Evolutionary conservation across 2,888 invertebrate species (phyloP).

Genomic region (Argyresthia goedartella): DNA sequence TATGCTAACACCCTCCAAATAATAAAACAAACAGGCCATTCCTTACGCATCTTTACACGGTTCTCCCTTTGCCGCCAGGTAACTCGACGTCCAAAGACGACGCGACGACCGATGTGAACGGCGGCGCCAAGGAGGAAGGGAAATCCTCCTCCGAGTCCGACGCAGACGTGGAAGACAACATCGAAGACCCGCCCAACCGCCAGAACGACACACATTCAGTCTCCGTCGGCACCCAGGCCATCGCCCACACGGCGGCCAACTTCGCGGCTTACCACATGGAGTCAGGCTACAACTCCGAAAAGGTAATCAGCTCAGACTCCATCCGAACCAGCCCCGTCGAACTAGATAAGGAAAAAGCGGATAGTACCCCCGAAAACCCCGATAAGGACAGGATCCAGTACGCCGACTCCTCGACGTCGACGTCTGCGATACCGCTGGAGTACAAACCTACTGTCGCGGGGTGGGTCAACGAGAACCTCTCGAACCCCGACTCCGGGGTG

Average conservation of each 20-base stretch:
- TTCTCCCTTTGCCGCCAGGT: conserved; percentile 25
- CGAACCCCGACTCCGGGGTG: conserved; percentile 65
- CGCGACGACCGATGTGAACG: conserved; percentile 31
- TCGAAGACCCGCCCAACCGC: conserved; percentile 64
- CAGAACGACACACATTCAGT: conserved; percentile 32
- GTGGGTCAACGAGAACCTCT: conserved; percentile 37
- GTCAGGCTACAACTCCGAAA: conserved; percentile 76
- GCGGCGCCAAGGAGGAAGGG: conserved; percentile 48
- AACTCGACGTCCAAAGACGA: conserved; percentile 40
- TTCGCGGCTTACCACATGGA: conserved; percentile 70
- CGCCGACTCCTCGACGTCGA: conserved; percentile 46
- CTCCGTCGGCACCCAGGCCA: conserved; percentile 33
- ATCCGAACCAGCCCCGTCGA: conserved; percentile 59
- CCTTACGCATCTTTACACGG: neutral
- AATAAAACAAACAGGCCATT: too few species aligned
- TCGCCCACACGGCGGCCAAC: conserved; percentile 54
- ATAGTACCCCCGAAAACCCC: conserved; percentile 69
- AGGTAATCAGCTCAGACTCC: conserved; percentile 56
- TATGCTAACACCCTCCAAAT: too few species aligned
- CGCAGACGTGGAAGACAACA: conserved; percentile 85
- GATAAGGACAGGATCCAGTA: conserved; percentile 70
- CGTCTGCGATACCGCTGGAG: conserved; percentile 40
- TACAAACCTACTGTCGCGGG: conserved; percentile 48
- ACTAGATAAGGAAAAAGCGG: conserved; percentile 66
- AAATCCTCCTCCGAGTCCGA: conserved; percentile 80